A percentile compares a stretch with the other conserved stretches of the same genome.
Evolutionary conservation across 2,797 vertebrate species (phyloP).

Genomic region (Ambastaia sidthimunki): DNA sequence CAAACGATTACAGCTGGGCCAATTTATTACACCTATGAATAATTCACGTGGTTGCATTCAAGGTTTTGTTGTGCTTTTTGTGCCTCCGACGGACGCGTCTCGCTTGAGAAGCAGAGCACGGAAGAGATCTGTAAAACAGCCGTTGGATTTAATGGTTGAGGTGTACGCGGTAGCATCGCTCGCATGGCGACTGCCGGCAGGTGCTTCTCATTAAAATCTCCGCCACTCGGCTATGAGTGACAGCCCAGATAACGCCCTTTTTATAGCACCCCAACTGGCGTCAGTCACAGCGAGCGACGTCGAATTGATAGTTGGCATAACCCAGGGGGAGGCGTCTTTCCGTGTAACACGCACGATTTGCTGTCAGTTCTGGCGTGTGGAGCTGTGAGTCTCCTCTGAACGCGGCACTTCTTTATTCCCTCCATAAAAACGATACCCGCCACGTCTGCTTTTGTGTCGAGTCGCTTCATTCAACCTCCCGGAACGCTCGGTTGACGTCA

Average conservation of each 20-base stretch:
- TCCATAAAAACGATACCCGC: not conserved
- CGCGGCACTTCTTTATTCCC: not conserved
- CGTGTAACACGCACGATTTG: conserved; percentile 17
- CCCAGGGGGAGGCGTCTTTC: conserved; percentile 17
- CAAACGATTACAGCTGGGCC: conserved; percentile 68
- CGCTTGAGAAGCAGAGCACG: conserved; percentile 52
- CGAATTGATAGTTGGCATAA: conserved; percentile 26
- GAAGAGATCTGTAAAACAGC: conserved; percentile 57
- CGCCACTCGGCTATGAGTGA: conserved; percentile 48
- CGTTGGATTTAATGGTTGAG: conserved; percentile 57
- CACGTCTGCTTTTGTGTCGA: not conserved
- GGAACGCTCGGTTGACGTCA: not conserved
- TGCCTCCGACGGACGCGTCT: conserved; percentile 12
- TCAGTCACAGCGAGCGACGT: conserved; percentile 23
- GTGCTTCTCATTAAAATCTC: conserved; percentile 60
- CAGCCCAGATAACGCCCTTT: conserved; percentile 37
- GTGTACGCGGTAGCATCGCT: conserved; percentile 11
- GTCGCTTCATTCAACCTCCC: conserved; percentile 20
- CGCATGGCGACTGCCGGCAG: conserved; percentile 50
- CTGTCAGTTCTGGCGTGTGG: conserved; percentile 17
- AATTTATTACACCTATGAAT: conserved; percentile 76
- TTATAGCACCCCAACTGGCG: conserved; percentile 23
- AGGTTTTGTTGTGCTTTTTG: conserved; percentile 27
- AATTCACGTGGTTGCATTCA: conserved; percentile 64
- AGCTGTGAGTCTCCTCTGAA: not conserved